Evolutionary conservation across 2,888 invertebrate genomes (phyloP).

Genomic region (Globia sparganii): DNA sequence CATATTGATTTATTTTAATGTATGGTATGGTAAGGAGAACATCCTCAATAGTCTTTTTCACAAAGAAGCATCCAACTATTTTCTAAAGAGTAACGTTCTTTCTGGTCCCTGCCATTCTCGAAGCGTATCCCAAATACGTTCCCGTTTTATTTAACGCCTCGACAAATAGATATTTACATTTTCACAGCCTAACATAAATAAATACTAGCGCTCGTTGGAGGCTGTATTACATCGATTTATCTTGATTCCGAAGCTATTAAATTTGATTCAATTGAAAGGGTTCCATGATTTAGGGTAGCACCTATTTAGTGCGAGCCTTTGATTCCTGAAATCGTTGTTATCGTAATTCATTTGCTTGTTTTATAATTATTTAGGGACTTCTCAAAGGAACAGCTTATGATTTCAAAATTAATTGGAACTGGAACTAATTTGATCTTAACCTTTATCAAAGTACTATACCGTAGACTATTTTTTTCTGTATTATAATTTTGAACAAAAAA

Average conservation of each 20-base stretch:
- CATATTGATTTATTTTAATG: too few species aligned
- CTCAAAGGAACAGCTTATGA: neutral
- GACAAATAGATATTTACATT: constrained; percentile 64
- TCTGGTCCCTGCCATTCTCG: constrained; percentile 22
- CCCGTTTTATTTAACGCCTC: constrained; percentile 56
- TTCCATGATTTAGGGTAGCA: constrained; percentile 45
- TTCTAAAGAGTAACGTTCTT: constrained; percentile 34
- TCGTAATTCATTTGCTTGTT: constrained; percentile 31
- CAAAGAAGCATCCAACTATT: constrained; percentile 4
- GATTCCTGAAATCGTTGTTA: constrained; percentile 38
- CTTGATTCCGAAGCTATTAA: constrained; percentile 55
- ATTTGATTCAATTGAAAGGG: constrained; percentile 58
- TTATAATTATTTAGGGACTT: constrained; percentile 21
- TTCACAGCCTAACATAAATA: constrained; percentile 61
- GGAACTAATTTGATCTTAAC: neutral
- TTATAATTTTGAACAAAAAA: neutral
- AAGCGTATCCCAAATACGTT: constrained; percentile 45
- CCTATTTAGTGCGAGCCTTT: constrained; percentile 32
- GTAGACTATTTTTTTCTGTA: neutral
- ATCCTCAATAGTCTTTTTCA: too few species aligned
- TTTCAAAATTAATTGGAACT: neutral
- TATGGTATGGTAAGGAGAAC: too few species aligned
- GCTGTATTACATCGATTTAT: constrained; percentile 56
- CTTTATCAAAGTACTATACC: neutral
- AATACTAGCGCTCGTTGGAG: constrained; percentile 48